Base-by-base conservation (phyloP, 2,888 invertebrate species). In the Scaeva pyrastri region DNA sequence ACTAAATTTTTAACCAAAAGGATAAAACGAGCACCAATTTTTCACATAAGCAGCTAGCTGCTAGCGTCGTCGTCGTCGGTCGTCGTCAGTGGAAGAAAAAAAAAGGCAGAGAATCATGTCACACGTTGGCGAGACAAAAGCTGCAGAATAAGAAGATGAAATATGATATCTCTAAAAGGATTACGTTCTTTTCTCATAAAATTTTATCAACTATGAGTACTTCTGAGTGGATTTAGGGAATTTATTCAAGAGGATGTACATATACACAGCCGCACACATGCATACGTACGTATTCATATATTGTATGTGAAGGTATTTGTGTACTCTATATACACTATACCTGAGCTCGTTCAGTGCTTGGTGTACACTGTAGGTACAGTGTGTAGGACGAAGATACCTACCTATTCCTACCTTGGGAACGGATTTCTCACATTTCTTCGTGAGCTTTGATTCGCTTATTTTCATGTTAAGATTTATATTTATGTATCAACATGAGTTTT, bases 181-280 rank as follows among this genome's bases (percentile, higher is more conserved):
- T 73, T 73, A 62, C 39, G 73, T 73, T 62, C 50, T 36, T 62
- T 62, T n/a, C 73, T 73, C 73, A 62, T 73, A 73, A 73, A 73
- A 62, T 73, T 50, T 73, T 62, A 73, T 73, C 73, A 73, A 73
- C 73, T 73, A 66, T 66, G 66, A 66, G 66, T 66, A 39, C 62
- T 73, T 73, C 50, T 62, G 60, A 73, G 73, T 73, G 73, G 73
- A 73, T 62, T 73, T 62, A 62, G 36, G 23, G n/a, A 62, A 73
- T 39, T 39, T 62, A 50, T 52, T 73, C 36, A 50, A 50, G 50
- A 36, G 10, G 4, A 48, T 66, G 36, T 14, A 21, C 21, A n/a
- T 12, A 36, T 66, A 50, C 23, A 23, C 26, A 43, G n/a, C n/a
- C 5, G 36, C 12, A 12, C 4, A 36, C 19, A 41, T 21, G 8